Percentiles rank a stretch among this genome's conserved stretches.
Evolutionary conservation across 1,140 invertebrate species (phyloP).

Genomic region (Aradophagus sp.): DNA sequence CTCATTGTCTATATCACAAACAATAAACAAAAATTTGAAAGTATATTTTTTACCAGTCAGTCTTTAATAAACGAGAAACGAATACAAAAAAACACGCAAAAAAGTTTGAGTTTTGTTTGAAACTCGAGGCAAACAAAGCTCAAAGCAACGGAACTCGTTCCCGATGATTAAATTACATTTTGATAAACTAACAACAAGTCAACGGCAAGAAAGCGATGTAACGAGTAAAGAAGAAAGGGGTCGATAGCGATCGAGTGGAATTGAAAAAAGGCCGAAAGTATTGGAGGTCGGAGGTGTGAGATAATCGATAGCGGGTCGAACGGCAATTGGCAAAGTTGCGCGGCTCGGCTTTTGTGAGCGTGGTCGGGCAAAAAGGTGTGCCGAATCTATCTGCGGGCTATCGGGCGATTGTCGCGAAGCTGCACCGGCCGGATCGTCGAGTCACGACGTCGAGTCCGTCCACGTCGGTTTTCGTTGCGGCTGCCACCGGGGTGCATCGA

Average conservation of each 20-base stretch:
- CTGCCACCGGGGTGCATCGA: constrained; percentile 53
- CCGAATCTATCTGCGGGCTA: constrained; percentile 16
- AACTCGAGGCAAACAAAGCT: too few relatives aligned
- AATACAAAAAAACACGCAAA: too few relatives aligned
- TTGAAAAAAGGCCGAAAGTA: neutral
- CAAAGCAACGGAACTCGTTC: too few relatives aligned
- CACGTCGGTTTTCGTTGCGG: constrained; percentile 47
- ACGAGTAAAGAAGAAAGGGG: too few relatives aligned
- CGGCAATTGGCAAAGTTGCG: constrained; percentile 27
- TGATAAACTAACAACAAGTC: too few relatives aligned
- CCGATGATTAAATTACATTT: too few relatives aligned
- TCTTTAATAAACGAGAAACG: too few relatives aligned
- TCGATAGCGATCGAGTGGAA: neutral
- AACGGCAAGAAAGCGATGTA: too few relatives aligned
- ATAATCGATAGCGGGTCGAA: constrained; percentile 20
- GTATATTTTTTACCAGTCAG: too few relatives aligned
- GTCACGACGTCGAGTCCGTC: constrained; percentile 50
- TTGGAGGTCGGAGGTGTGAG: constrained; percentile 8
- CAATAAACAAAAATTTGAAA: too few relatives aligned
- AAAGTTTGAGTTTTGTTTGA: too few relatives aligned
- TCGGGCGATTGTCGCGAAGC: neutral
- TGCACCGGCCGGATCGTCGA: constrained; percentile 26
- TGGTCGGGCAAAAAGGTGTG: constrained; percentile 27
- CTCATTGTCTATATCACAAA: too few relatives aligned
- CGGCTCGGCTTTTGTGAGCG: constrained; percentile 14